These are phyloP conservation scores for Ispidina lecontei DNA, from an alignment of 2,797 vertebrate species.

Conservation along the genomic window DNA sequence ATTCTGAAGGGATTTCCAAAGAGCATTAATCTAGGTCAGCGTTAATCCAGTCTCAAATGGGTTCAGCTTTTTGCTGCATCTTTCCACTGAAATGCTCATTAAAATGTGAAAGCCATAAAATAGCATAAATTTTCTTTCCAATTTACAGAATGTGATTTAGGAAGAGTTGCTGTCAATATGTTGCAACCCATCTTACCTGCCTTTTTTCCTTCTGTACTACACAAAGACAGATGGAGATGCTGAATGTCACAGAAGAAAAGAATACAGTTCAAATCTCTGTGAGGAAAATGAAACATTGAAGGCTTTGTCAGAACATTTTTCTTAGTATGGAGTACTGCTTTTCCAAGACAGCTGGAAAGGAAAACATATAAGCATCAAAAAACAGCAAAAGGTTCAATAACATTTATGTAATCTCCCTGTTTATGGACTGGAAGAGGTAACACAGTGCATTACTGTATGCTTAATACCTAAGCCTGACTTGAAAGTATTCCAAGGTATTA, in stretches of 20 bases:
- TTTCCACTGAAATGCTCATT: not conserved
- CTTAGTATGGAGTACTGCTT: not conserved
- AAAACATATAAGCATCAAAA: not conserved
- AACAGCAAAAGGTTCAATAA: not conserved
- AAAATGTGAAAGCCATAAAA: not conserved
- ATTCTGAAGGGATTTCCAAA: constrained; percentile 4
- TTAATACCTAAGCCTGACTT: not conserved
- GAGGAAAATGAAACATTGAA: not conserved
- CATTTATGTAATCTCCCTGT: not conserved
- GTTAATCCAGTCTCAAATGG: not conserved
- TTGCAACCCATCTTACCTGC: not conserved
- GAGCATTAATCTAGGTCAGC: constrained; percentile 29
- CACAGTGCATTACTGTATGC: not conserved
- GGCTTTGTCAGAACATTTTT: not conserved
- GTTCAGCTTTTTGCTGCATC: not conserved
- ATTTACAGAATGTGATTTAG: not conserved
- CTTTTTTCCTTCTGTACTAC: not conserved
- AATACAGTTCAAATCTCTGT: not conserved
- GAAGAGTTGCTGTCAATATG: not conserved
- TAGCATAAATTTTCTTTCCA: not conserved
- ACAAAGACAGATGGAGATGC: not conserved
- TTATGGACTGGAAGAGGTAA: not conserved
- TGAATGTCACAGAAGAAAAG: not conserved
- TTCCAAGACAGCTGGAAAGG: not conserved
- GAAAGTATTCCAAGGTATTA: not conserved